phyloP scores from a whole-genome alignment of 2,113 vertebrate genomes.

The Laticauda laticaudata region DNA sequence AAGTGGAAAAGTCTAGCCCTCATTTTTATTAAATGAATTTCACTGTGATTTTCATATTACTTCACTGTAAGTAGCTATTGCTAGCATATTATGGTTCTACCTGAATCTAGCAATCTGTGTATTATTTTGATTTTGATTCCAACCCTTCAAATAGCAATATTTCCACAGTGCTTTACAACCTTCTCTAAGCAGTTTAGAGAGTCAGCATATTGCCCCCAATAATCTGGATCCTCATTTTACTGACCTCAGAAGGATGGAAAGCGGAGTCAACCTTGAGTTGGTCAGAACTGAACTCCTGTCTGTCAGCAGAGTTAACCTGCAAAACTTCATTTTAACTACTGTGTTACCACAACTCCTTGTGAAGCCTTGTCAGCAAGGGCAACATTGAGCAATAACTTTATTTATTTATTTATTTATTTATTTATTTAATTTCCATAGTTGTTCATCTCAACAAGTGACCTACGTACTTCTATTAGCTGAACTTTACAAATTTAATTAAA shows the following conservation, averaged over 20 bases:
- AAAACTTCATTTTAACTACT: neutral
- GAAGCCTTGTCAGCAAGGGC: neutral
- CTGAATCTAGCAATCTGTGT: neutral
- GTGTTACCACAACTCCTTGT: neutral
- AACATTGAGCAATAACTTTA: neutral
- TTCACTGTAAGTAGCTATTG: slow-evolving; percentile 2
- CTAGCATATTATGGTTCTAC: neutral
- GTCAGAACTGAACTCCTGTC: neutral
- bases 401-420: neutral
- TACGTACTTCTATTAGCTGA: neutral
- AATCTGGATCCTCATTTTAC: neutral
- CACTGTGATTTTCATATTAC: neutral
- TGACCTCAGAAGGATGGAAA: neutral
- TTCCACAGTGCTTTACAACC: neutral
- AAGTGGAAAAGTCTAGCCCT: neutral
- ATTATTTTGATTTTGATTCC: no score
- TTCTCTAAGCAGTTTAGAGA: neutral
- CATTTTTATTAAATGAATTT: neutral
- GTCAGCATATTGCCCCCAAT: neutral
- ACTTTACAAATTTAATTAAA: neutral
- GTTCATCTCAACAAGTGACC: neutral
- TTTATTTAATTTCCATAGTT: neutral
- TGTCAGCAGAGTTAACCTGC: neutral
- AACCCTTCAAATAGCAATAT: neutral
- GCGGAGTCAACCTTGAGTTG: neutral